Conservation (phyloP, 2,113 vertebrate genomes). For the Capreolus pygargus region DNA sequence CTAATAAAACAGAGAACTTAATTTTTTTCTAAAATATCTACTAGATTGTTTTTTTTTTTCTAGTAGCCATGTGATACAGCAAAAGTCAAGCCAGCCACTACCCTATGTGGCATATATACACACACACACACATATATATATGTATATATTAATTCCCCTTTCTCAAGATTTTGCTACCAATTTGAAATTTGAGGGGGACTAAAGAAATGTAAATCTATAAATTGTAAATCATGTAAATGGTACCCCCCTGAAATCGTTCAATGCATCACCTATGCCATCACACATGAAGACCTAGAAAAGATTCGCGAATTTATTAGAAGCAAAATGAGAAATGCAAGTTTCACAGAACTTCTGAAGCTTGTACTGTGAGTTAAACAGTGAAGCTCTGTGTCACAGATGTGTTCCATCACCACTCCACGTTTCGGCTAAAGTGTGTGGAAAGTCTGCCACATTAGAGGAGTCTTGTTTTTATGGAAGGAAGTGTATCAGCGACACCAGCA, state of each 20-base stretch:
- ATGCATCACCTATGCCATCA: rapidly evolving
- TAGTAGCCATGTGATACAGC: not conserved
- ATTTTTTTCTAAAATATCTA: not conserved
- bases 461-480: not conserved
- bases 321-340: not conserved
- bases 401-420: not conserved
- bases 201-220: not conserved
- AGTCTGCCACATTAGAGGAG: too few relatives aligned
- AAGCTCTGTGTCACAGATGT: not conserved
- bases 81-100: not conserved
- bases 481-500: rapidly evolving
- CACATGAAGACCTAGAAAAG: not conserved
- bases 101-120: not conserved
- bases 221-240: not conserved
- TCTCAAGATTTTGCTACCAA: not conserved
- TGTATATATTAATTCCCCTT: not conserved
- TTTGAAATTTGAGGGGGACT: not conserved
- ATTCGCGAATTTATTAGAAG: not conserved
- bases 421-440: not conserved
- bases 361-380: not conserved
- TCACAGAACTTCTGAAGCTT: not conserved
- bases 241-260: not conserved
- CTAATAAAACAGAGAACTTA: not conserved
- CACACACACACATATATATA: too few relatives aligned
- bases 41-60: not conserved